phyloP scores from a whole-genome alignment of 2,888 invertebrate genomes.

The Tetranychus truncatus region DNA sequence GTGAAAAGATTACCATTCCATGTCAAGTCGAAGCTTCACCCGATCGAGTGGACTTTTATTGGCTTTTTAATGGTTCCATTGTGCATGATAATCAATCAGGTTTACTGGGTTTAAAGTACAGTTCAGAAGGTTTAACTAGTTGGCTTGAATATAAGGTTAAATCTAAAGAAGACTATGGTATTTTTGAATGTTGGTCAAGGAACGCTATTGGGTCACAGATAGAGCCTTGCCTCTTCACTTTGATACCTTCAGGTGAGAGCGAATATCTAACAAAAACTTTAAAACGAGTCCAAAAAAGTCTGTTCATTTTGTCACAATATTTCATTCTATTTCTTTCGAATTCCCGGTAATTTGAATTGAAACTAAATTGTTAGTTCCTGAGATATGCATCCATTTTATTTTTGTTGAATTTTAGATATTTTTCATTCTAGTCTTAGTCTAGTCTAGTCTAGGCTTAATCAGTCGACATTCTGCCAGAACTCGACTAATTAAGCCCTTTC shows the following conservation, averaged over 20 bases:
- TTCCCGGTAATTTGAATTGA: too few relatives aligned
- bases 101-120: neutral
- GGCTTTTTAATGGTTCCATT: slow-evolving; percentile 5
- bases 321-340: too few relatives aligned
- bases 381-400: too few relatives aligned
- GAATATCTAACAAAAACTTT: too few relatives aligned
- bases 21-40: slow-evolving; percentile 14
- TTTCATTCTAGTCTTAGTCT: too few relatives aligned
- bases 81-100: neutral
- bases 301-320: too few relatives aligned
- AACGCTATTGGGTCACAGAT: slow-evolving; percentile 11
- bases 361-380: too few relatives aligned
- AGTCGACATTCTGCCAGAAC: too few relatives aligned
- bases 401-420: too few relatives aligned
- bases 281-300: too few relatives aligned
- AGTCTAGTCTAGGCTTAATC: too few relatives aligned
- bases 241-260: slow-evolving; percentile 2
- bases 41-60: slow-evolving; percentile 8
- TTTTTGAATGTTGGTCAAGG: slow-evolving; percentile 12
- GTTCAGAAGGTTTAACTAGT: neutral
- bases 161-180: slow-evolving; percentile 11
- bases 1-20: neutral
- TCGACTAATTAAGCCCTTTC: too few relatives aligned
- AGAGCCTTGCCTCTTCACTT: slow-evolving; percentile 12
- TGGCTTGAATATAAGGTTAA: neutral